A percentile compares a stretch with the other conserved stretches of the same genome.
Conservation (phyloP, 2,888 invertebrate species). For the Herminia tarsipennalis region DNA sequence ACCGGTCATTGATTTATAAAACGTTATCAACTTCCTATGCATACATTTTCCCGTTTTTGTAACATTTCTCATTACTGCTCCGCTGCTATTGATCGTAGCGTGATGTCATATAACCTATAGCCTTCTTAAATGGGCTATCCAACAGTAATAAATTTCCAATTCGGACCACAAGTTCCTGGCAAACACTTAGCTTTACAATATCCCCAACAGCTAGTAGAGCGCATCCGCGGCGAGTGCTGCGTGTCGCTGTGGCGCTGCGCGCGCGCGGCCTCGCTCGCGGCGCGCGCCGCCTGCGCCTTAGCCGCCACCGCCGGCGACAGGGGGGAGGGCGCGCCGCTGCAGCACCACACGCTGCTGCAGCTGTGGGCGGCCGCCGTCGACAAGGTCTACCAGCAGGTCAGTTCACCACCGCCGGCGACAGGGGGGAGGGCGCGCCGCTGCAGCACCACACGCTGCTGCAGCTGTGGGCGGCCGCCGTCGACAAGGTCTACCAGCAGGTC, state of each 20-base stretch:
- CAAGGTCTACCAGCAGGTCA: conserved; percentile 83
- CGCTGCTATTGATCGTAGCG: too few species aligned
- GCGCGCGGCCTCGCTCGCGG: conserved; percentile 64
- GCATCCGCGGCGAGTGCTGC: conserved; percentile 65
- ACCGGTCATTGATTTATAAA: too few species aligned
- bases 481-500: conserved; percentile 86
- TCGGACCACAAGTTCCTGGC: too few species aligned
- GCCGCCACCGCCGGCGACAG: conserved; percentile 74
- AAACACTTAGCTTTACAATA: too few species aligned
- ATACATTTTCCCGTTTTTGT: too few species aligned
- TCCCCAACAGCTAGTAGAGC: conserved; percentile 67
- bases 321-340: conserved; percentile 70
- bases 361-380: conserved; percentile 87
- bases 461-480: conserved; percentile 85
- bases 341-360: conserved; percentile 61
- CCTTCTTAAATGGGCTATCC: too few species aligned
- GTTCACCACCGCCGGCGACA: conserved; percentile 66
- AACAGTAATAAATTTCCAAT: too few species aligned
- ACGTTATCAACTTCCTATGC: too few species aligned
- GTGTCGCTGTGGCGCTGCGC: conserved; percentile 56
- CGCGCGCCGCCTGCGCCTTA: conserved; percentile 71
- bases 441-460: conserved; percentile 61
- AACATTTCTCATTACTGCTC: too few species aligned
- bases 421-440: conserved; percentile 72
- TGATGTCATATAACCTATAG: too few species aligned